Evolutionary conservation across 35 echinoderm and acorn worm species (phyloP), one percentile per base, ranked within the genome.

Genomic region (Eucidaris tribuloides): DNA sequence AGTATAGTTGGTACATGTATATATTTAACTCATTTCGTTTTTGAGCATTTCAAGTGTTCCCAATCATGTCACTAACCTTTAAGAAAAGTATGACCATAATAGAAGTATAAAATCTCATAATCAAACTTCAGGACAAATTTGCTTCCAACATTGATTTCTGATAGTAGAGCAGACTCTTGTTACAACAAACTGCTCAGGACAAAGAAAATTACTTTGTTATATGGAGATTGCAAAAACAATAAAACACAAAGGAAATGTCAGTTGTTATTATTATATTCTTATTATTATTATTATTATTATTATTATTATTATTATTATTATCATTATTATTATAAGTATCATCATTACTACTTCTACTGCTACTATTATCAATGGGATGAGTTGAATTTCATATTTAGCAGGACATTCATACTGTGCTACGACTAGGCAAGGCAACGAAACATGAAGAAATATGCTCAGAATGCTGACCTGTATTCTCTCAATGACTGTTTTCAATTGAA

Each of bases 401-500:
- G 13, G 13, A 13, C 13, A 54, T 1, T 54, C 13, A 54, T 54
- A 13, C n/a, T n/a, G n/a, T n/a, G n/a, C n/a, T n/a, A n/a, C n/a
- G n/a, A 54, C 13, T 54, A 0, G 48, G 13, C n/a, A 54, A 54
- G 0, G 55, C 28, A 15, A 24, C n/a, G 56, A 15, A 24, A 19
- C 56, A 59, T 59, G 3, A 5, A 59, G 6, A 59, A 24, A 24
- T 59, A 7, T 59, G 7, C 1, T 24, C 22, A 27, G 55, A 59
- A 23, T 24, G 24, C 30, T 54, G 78, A 97, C 94, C 90, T 97
- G 86, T 29, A 97, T 76, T 76, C 83, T 97, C 59, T 93, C 94
- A 43, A 97, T 86, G 36, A 87, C 81, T 55, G 90, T 97, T 68
- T 85, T 97, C 42, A 97, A 43, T 62, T 97, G 90, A 6, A 97